Conservation (phyloP, 2,888 invertebrate species). For the Pinctada fucata region DNA sequence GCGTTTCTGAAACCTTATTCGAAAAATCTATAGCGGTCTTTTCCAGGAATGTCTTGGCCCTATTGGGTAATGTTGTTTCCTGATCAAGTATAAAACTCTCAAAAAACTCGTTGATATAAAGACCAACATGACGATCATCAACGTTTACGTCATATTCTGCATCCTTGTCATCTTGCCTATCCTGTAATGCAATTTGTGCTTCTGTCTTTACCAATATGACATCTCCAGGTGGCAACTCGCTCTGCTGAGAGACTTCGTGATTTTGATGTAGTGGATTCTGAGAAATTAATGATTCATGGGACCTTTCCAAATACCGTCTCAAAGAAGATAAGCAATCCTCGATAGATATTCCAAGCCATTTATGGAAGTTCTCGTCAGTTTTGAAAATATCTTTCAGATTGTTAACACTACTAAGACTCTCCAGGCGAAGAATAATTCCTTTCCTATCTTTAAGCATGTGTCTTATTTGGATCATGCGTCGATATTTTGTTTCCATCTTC, state of each 20-base stretch:
- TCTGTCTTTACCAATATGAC: slow-evolving; percentile 17
- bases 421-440: background rate
- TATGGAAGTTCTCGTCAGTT: background rate
- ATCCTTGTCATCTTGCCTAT: slow-evolving; percentile 15
- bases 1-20: background rate
- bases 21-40: background rate
- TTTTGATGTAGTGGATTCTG: background rate
- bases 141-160: background rate
- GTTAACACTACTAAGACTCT: background rate
- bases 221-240: background rate
- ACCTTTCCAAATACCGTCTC: background rate
- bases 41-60: background rate
- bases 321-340: background rate
- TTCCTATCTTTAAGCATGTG: background rate
- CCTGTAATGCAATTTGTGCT: slow-evolving; percentile 9
- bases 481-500: background rate
- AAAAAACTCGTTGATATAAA: background rate
- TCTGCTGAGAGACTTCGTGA: background rate
- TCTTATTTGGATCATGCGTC: background rate
- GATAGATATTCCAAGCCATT: background rate
- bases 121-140: background rate
- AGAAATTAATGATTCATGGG: no score
- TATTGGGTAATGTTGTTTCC: background rate
- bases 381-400: background rate
- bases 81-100: background rate